Percentiles rank a stretch among this genome's conserved stretches.
Conservation (phyloP, 2,888 invertebrate species). For the Entomobrya multifasciata region DNA sequence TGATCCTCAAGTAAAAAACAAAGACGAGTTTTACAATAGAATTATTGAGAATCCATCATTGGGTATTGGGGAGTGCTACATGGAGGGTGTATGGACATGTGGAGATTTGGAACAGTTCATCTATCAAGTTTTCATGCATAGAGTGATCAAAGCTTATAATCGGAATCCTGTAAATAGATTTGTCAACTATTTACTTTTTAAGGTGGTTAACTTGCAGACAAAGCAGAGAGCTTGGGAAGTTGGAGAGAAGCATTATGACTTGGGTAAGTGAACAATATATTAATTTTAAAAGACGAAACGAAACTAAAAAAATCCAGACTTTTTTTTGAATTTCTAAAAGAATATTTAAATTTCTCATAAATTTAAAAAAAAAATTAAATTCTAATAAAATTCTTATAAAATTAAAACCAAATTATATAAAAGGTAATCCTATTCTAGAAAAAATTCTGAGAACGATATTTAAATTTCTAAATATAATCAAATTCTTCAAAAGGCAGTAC, state of each 20-base stretch:
- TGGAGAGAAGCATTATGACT: constrained; percentile 74
- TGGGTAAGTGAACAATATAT: constrained; percentile 55
- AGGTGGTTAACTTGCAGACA: constrained; percentile 74
- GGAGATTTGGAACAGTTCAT: constrained; percentile 75
- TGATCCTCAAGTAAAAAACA: constrained; percentile 72
- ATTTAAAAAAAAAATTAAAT: too few relatives aligned
- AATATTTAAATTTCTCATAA: too few relatives aligned
- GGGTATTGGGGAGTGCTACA: constrained; percentile 76
- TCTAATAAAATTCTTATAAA: too few relatives aligned
- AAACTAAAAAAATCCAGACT: too few relatives aligned
- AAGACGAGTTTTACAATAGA: constrained; percentile 71
- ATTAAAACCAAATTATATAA: too few relatives aligned
- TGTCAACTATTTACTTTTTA: constrained; percentile 74
- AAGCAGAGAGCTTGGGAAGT: constrained; percentile 72
- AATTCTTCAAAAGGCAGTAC: too few relatives aligned
- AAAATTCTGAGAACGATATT: too few relatives aligned
- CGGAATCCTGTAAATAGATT: constrained; percentile 71
- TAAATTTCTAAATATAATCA: too few relatives aligned
- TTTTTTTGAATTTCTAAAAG: too few relatives aligned
- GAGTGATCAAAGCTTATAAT: constrained; percentile 68
- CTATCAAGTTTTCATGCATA: constrained; percentile 64
- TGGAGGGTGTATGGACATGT: constrained; percentile 72
- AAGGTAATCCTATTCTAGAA: too few relatives aligned
- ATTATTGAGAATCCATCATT: constrained; percentile 70
- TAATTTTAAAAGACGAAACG: too few relatives aligned